Conservation (phyloP, 2,797 vertebrate genomes). For the Phoebastria nigripes region DNA sequence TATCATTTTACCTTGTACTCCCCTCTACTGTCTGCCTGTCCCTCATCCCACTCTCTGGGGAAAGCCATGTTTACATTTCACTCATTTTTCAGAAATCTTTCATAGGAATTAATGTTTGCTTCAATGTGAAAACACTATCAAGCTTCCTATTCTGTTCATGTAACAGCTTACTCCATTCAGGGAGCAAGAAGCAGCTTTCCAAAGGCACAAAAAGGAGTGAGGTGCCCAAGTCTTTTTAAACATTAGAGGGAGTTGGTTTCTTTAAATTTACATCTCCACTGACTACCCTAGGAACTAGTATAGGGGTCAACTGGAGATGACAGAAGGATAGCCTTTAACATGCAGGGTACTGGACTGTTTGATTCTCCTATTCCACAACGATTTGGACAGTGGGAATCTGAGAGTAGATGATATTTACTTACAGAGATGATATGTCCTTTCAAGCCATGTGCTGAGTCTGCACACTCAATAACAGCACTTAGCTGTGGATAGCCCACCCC, state of each 20-base stretch:
- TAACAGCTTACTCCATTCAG: not conserved
- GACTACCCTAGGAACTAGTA: not conserved
- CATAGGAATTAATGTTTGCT: not conserved
- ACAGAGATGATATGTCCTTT: constrained; percentile 99
- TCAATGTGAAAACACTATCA: not conserved
- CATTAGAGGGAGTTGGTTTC: not conserved
- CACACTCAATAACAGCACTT: constrained; percentile 98
- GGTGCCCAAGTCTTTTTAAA: not conserved
- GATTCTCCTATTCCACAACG: not conserved
- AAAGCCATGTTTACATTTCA: not conserved
- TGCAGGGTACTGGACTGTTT: not conserved
- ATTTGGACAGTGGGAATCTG: not conserved
- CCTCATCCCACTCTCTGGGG: not conserved
- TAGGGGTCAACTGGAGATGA: not conserved
- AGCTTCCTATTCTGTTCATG: not conserved
- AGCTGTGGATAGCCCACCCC: constrained; percentile 97
- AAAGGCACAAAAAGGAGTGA: not conserved
- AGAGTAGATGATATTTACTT: constrained; percentile 64
- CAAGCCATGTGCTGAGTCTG: constrained; percentile 95
- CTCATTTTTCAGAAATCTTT: not conserved
- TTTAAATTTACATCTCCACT: not conserved
- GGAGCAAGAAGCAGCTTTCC: not conserved
- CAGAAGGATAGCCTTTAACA: not conserved
- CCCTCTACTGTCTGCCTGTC: not conserved
- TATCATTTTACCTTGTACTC: not conserved